Base-by-base conservation (phyloP, 23 tunicate genomes). In the Trididemnum miniatum region DNA sequence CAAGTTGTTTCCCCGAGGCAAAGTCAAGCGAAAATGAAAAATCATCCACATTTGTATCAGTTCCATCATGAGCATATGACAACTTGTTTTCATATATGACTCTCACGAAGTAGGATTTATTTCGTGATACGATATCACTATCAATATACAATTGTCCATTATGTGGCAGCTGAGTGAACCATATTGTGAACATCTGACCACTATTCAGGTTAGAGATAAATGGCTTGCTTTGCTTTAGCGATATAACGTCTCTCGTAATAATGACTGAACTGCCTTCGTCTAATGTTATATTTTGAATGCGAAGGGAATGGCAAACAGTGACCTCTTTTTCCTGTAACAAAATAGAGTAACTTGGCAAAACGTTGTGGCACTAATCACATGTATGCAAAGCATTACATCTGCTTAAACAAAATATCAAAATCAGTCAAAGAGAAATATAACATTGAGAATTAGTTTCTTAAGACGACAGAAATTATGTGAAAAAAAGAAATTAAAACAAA, bases 31-130 rank as follows among this genome's bases (percentile, higher is more conserved):
- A 7, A 44, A 44, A 75, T 18, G 32, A 27, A 18, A 59, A 44
- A 34, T 25, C 35, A 76, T 83, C 86, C 1, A 9, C 37, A 7
- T 1, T 4, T 23, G 65, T 71, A 23, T 82, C 86, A 1, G 93
- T 76, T 0, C 83, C 93, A 82, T 88, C 87, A 67, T 88, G 87
- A 15, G 31, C 73, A 76, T 82, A 88, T 9, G 27, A 32, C 27
- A 88, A 2, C 31, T 51, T 59, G 32, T 62, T 64, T 12, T 64
- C 38, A 9, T 7, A 18, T 1, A 82, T 5, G 35, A 33, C 65
- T 34, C 22, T 39, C 59, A 38, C 22, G 27, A 22, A 25, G 22
- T n/a, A n/a, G 4, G 69, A 22, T n/a, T 22, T 7, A 28, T 32
- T 20, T 32, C 5, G 30, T 34, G 76, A 71, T 37, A 71, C 38